Base-by-base conservation (phyloP, 2,113 vertebrate genomes). In the Lepisosteus oculatus region DNA sequence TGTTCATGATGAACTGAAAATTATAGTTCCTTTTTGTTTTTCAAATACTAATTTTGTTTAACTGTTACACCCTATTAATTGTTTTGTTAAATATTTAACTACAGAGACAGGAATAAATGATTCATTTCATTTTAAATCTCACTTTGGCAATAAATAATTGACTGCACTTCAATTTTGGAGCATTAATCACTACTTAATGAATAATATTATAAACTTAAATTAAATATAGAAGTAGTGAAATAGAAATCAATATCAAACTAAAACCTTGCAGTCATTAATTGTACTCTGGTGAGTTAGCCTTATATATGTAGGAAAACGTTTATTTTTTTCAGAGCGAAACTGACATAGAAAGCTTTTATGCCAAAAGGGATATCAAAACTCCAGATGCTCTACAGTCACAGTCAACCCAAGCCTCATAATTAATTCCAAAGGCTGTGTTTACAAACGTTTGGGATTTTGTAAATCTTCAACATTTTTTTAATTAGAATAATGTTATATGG, bases 101-200 rank as follows among this genome's bases (percentile, higher is more conserved):
- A 51, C 47, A 51, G 47, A 6, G 5, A 9, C 47, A 6, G 9
- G 9, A 51, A 51, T 51, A 51, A 51, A 51, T 5, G 5, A 51
- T 51, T 1, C 47, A 2, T 73, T 68, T 61, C 67, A 73, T 73
- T 73, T 73, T 45, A 62, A 43, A 73, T 73, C 68, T 68, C 65
- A 68, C 55, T 73, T 73, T 72, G 47, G 43, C 51, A 65, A 68
- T 65, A 63, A 73, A 68, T 54, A 65, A 73, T 56, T 68, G 67
- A 73, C 67, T 73, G 72, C 72, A 68, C 67, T 65, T 73, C 65
- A 68, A 56, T 73, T 73, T 57, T 67, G 67, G 72, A 67, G 51
- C 72, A 68, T 73, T 62, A 73, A 65, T 44, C 65, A 61, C 65
- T 61, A 73, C 67, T 61, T 56, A 47, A 65, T 45, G 67, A 68